Percentiles rank a stretch among this genome's conserved stretches.
Evolutionary conservation across 2,888 invertebrate species (phyloP).

Genomic region (Euclidia mi): DNA sequence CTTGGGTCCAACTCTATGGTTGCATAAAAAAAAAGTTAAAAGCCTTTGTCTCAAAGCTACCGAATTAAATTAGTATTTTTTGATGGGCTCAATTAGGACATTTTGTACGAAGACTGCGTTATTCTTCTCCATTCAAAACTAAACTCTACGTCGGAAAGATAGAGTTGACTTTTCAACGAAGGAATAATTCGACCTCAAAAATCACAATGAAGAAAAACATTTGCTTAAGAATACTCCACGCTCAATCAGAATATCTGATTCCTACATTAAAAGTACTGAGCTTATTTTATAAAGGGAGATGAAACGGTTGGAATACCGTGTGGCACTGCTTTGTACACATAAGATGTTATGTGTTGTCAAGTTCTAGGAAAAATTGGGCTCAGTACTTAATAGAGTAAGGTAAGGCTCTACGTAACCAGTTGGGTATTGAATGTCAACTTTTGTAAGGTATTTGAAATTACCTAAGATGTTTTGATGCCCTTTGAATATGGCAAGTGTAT

Average conservation of each 20-base stretch:
- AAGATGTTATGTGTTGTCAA: neutral
- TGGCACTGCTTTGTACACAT: slow-evolving; percentile 8
- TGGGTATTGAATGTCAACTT: no score
- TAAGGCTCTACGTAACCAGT: no score
- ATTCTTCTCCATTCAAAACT: neutral
- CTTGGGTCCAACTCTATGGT: slow-evolving; percentile 21
- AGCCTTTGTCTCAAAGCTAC: slow-evolving; percentile 44
- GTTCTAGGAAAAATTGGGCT: neutral
- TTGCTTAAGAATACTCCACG: slow-evolving; percentile 48
- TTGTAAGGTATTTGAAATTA: no score
- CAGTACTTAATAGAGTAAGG: neutral
- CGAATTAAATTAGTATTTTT: slow-evolving; percentile 57
- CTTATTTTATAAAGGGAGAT: slow-evolving; percentile 25
- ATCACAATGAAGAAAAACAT: slow-evolving; percentile 46
- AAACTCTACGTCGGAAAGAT: neutral
- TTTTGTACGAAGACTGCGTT: slow-evolving; percentile 16
- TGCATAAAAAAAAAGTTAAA: slow-evolving; percentile 45
- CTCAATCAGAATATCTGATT: slow-evolving; percentile 52
- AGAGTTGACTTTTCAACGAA: slow-evolving; percentile 10
- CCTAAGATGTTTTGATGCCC: no score
- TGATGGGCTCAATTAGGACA: slow-evolving; percentile 35
- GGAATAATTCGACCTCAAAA: slow-evolving; percentile 18
- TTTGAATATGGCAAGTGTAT: no score
- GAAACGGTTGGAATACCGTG: slow-evolving; percentile 6
- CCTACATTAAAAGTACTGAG: slow-evolving; percentile 37